Percentiles rank a stretch among this genome's conserved stretches.
These are phyloP conservation scores for Tethea ocularis DNA, from an alignment of 2,888 invertebrate species.

Conservation along the genomic window DNA sequence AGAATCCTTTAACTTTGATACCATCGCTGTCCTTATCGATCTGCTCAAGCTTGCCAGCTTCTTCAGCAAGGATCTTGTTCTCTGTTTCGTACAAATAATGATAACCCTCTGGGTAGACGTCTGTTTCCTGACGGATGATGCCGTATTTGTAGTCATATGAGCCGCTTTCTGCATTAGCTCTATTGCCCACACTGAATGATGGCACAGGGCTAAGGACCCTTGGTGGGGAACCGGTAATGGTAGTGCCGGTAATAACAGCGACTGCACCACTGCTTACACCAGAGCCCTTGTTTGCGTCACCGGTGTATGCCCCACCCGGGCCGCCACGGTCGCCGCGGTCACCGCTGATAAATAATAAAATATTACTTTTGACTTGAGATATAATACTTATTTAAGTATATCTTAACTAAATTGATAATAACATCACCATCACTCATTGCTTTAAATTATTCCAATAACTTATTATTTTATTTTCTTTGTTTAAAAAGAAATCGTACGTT, in stretches of 20 bases:
- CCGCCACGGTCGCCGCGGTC: slow-evolving; percentile 48
- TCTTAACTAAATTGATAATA: no score
- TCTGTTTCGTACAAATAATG: slow-evolving; percentile 79
- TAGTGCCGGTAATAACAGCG: slow-evolving; percentile 17
- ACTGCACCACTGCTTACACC: slow-evolving; percentile 24
- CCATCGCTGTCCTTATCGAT: slow-evolving; percentile 57
- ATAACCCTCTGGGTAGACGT: slow-evolving; percentile 66
- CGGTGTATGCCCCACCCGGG: slow-evolving; percentile 46
- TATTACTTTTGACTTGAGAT: not conserved
- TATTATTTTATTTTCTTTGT: no score
- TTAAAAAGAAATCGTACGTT: no score
- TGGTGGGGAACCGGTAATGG: slow-evolving; percentile 13
- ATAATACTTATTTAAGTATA: no score
- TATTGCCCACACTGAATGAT: slow-evolving; percentile 5
- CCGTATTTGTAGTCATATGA: slow-evolving; percentile 70
- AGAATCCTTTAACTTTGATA: slow-evolving; percentile 71
- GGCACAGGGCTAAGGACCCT: not conserved
- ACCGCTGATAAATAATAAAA: slow-evolving; percentile 23
- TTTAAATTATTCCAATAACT: no score
- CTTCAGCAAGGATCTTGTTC: slow-evolving; percentile 76
- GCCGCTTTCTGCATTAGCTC: slow-evolving; percentile 27
- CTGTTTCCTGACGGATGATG: slow-evolving; percentile 71
- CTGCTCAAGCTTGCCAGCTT: slow-evolving; percentile 66
- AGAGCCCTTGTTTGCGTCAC: slow-evolving; percentile 25
- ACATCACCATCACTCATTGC: no score